Conservation (phyloP, 2,113 vertebrate species). For the Seriola dumerili region DNA sequence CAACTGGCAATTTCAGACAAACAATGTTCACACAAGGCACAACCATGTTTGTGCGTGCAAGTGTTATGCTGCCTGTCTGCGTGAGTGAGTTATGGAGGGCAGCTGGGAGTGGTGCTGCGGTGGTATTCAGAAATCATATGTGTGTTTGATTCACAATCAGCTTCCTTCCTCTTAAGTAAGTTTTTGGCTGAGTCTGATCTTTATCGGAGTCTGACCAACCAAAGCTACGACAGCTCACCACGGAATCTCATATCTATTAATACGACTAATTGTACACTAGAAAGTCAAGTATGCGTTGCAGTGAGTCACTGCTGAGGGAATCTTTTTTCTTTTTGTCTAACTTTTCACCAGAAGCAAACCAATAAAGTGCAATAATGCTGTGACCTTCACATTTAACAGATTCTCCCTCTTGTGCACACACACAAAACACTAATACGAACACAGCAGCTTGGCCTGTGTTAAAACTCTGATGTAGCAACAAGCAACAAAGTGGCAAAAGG, state of each 20-base stretch:
- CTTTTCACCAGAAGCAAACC: no score
- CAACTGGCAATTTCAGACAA: no score
- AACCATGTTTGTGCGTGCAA: slow-evolving; percentile 2
- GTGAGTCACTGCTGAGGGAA: background rate
- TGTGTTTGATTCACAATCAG: background rate
- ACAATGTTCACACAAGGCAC: background rate
- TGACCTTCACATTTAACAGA: no score
- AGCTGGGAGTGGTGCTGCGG: background rate
- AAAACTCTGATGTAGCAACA: no score
- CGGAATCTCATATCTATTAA: background rate
- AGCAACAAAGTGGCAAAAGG: background rate
- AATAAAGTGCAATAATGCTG: no score
- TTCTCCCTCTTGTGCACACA: no score
- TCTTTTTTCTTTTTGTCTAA: no score
- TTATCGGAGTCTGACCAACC: background rate
- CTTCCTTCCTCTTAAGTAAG: background rate
- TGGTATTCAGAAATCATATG: background rate
- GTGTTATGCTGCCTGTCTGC: slow-evolving; percentile 18
- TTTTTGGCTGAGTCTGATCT: slow-evolving; percentile 1
- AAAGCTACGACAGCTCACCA: background rate
- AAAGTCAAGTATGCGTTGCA: background rate
- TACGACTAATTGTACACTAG: background rate
- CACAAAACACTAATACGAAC: no score
- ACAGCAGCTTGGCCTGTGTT: no score
- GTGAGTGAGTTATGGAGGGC: slow-evolving; percentile 19